Evolutionary conservation across 1,140 invertebrate genomes (phyloP), one percentile per base, ranked within the genome.

Genomic region (Drosophila simulans): DNA sequence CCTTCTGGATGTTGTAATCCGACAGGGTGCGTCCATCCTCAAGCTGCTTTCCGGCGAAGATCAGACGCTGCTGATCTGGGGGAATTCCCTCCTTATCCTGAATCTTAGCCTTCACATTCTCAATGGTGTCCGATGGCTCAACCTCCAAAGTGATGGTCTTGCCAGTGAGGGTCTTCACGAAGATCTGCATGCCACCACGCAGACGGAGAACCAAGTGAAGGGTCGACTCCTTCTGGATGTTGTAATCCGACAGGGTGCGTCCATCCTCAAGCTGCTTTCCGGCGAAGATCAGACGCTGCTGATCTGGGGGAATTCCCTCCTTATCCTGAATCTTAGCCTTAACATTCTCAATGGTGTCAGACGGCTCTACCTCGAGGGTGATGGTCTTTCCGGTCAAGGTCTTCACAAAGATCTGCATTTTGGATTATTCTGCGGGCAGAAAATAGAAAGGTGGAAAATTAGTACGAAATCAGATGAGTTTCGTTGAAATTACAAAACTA

Each of bases 161-260:
- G 43, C 97, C 97, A 64, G 97, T 98, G 43, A 98, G 93, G 73
- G 97, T 98, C 93, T 98, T 98, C 3, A 98, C 97, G 93, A 98
- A 98, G 84, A 98, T 98, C 94, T 98, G 97, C 97, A 98, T 98
- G 94, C 96, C 94, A 91, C 96, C 93, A 93, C 97, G 92, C 0
- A 95, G 92, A 73, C 95, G 92, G 0, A 96, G 91, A 3, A 97
- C 96, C 59, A 97, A 92, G 82, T 97, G 96, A 2, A 97, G 93
- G 0, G 96, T 97, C 0, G 96, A 97, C 92, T 96, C 96, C 70
- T 97, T 96, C 73, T 97, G 96, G 69, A 97, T 97, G 77, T 96
- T 96, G 35, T 79, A 79, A 11, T 76, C 65, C 0, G 20, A 22
- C 20, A 22, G 20, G 20, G 20, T 22, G 20, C 20, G 20, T 22